Conservation (phyloP, 2,888 invertebrate genomes). For the Minunthozetes semirufus region DNA sequence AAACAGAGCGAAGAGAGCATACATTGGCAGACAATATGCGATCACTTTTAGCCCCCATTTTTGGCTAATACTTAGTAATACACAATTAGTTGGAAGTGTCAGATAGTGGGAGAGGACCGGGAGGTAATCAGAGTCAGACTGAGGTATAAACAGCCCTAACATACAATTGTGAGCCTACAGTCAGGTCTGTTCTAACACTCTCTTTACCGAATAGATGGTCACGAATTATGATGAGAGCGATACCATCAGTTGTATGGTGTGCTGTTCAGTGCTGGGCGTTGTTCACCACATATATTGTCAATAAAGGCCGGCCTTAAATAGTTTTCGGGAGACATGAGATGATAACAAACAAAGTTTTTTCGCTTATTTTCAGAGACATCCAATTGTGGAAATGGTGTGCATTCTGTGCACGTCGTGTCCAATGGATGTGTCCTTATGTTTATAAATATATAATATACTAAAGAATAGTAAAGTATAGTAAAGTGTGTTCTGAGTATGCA, state of each 20-base stretch:
- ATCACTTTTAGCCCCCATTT: too few relatives aligned
- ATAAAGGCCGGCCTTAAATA: not conserved
- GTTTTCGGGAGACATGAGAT: not conserved
- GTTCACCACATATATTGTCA: not conserved
- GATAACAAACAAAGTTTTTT: not conserved
- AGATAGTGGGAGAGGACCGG: too few relatives aligned
- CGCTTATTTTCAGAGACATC: not conserved
- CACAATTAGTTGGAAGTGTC: too few relatives aligned
- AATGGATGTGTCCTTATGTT: constrained; percentile 14
- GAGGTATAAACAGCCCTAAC: not conserved
- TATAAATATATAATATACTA: constrained; percentile 19
- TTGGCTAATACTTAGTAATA: too few relatives aligned
- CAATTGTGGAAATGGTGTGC: not conserved
- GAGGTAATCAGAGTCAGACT: too few relatives aligned
- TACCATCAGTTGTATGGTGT: too few relatives aligned
- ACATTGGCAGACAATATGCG: too few relatives aligned
- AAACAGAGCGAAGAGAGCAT: too few relatives aligned
- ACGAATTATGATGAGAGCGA: not conserved
- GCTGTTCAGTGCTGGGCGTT: not conserved
- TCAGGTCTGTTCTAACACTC: not conserved
- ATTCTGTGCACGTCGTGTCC: constrained; percentile 2
- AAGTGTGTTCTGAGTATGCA: not conserved
- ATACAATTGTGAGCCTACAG: not conserved
- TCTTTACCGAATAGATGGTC: not conserved
- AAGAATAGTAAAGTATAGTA: not conserved